Base-by-base conservation (phyloP, 1,140 invertebrate species). In the Eupristina koningsbergeri region DNA sequence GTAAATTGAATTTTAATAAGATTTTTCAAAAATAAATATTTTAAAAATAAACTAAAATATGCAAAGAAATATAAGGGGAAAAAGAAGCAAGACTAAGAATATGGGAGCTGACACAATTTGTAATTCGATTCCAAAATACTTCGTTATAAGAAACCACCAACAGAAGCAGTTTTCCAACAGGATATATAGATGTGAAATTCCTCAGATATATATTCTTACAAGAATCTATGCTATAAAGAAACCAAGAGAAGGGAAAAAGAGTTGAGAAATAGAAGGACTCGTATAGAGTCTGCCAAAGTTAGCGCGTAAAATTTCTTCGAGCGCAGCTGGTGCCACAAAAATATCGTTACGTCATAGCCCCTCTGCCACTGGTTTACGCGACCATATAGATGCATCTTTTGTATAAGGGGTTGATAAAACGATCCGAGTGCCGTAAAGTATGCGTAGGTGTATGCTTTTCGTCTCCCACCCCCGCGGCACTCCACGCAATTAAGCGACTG, bases 241-340 rank as follows among this genome's bases (percentile, higher is more conserved):
- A 58, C 53, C 53, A 13, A 58, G 26, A 58, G 19, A 58, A 58
- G 26, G 22, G 3, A 22, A 26, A 13, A 58, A 58, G 7, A 58
- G 26, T 26, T 58, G 19, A 58, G 50, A 53, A 53, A 3, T 58
- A 58, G 22, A 58, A 1, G 0, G 53, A 58, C 22, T 58, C 13
- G 53, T 58, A 26, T 61, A 64, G 39, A n/a, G 8, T n/a, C 39
- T 50, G 71, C 53, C 71, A 75, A 81, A 81, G 53, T 81, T 75
- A 34, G 29, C 15, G 41, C 58, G 22, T 81, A 81, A 81, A 81
- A 81, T 81, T 75, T 64, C 39, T 41, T 31, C 19, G 11, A 45
- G 36, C 53, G 53, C 80, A 81, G 80, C 80, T 81, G 80, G 53
- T 81, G 58, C 71, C 71, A n/a, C 64, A n/a, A 58, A 63, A 41